Conservation (phyloP, 2,888 invertebrate species). For the Nowickia ferox region DNA sequence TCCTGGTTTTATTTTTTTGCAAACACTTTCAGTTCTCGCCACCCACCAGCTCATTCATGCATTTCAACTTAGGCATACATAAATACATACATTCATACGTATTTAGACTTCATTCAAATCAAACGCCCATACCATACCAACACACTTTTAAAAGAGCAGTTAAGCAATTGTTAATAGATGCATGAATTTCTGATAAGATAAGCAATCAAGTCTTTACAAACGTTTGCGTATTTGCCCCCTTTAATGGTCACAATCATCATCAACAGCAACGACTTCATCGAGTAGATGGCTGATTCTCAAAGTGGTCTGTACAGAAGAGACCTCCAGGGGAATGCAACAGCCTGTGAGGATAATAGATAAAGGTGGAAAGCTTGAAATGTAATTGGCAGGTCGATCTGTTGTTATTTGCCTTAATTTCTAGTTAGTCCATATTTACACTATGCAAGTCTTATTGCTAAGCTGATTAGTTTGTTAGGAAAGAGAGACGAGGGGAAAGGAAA, state of each 20-base stretch:
- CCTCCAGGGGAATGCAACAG: too few relatives aligned
- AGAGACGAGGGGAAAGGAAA: too few relatives aligned
- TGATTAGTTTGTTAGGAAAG: too few relatives aligned
- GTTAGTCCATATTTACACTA: too few relatives aligned
- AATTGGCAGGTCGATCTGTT: too few relatives aligned
- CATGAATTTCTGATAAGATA: conserved; percentile 64
- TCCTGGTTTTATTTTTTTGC: background rate
- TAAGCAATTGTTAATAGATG: conserved; percentile 43
- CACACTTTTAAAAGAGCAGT: conserved; percentile 22
- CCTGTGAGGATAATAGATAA: too few relatives aligned
- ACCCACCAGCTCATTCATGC: background rate
- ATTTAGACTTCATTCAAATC: background rate
- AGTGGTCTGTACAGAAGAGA: too few relatives aligned
- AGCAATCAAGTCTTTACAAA: conserved; percentile 34
- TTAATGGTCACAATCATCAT: conserved; percentile 15
- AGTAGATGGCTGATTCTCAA: background rate
- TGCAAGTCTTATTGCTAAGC: too few relatives aligned
- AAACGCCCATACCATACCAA: conserved; percentile 6
- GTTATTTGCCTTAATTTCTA: too few relatives aligned
- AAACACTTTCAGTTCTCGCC: background rate
- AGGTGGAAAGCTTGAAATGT: too few relatives aligned
- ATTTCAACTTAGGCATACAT: background rate
- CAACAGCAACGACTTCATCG: conserved; percentile 10
- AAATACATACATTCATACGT: background rate
- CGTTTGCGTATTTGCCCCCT: conserved; percentile 6